These are phyloP conservation scores for Ancistrus triradiatus DNA, from an alignment of 2,113 vertebrate genomes.

Conservation along the genomic window DNA sequence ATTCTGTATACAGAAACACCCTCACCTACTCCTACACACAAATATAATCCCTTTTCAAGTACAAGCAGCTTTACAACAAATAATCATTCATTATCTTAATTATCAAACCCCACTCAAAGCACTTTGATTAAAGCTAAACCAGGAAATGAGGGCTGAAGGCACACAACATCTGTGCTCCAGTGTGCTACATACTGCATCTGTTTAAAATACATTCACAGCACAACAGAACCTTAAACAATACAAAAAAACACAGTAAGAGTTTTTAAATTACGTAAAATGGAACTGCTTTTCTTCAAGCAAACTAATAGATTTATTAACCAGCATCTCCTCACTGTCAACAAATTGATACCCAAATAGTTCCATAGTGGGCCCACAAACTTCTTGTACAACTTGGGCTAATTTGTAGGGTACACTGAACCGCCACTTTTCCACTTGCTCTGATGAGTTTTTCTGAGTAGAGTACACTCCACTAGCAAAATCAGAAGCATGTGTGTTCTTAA, in stretches of 20 bases:
- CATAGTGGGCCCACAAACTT: conserved; percentile 83
- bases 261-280: conserved; percentile 22
- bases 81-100: conserved; percentile 19
- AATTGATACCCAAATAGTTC: conserved; percentile 86
- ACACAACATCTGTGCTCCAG: conserved; percentile 21
- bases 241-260: conserved; percentile 15
- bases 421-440: conserved; percentile 94
- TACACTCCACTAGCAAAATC: conserved; percentile 73
- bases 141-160: background rate
- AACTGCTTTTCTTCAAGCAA: conserved; percentile 80
- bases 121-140: conserved; percentile 24
- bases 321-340: conserved; percentile 67
- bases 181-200: conserved; percentile 4
- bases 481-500: conserved; percentile 81
- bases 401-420: conserved; percentile 88
- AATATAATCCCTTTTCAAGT: conserved; percentile 9
- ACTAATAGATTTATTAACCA: conserved; percentile 85
- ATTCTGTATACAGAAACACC: background rate
- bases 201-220: conserved; percentile 9
- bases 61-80: conserved; percentile 15
- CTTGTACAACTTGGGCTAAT: conserved; percentile 87
- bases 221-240: conserved; percentile 25
- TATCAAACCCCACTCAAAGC: conserved; percentile 16
- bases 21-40: background rate
- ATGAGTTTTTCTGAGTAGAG: conserved; percentile 93